A percentile compares a stretch with the other conserved stretches of the same genome.
phyloP scores from a whole-genome alignment of 2,797 vertebrate species.

The Salmo trutta region DNA sequence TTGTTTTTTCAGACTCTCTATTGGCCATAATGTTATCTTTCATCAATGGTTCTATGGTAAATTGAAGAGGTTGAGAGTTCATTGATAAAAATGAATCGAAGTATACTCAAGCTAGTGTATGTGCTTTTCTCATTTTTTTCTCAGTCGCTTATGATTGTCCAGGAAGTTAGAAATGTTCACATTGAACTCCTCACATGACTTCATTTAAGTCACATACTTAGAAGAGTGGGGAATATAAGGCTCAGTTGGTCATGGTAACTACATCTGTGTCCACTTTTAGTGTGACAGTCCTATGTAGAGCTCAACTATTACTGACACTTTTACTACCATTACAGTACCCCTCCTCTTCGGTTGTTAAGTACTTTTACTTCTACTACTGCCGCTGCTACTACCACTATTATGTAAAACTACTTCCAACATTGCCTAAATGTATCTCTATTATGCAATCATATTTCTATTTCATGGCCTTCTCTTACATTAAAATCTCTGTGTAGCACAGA shows the following conservation, averaged over 20 bases:
- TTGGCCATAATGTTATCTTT: background rate
- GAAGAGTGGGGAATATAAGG: background rate
- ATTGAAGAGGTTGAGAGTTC: background rate
- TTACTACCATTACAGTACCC: background rate
- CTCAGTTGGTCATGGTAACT: background rate
- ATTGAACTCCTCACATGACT: background rate
- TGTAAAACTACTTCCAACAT: background rate
- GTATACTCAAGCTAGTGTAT: background rate
- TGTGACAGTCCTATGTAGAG: background rate
- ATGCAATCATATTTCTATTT: background rate
- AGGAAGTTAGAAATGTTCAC: too few relatives aligned
- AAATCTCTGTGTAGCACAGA: background rate
- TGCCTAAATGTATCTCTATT: background rate
- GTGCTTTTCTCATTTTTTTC: background rate
- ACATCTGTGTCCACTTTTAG: background rate
- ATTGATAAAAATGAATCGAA: background rate
- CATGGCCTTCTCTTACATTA: background rate
- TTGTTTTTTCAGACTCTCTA: background rate
- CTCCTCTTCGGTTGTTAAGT: background rate
- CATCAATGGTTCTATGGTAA: background rate
- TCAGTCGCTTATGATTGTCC: background rate
- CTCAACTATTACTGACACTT: background rate
- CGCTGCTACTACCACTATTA: background rate
- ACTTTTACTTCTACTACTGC: background rate
- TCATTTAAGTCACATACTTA: background rate